These are phyloP conservation scores for Ophthalmolycus amberensis DNA, from an alignment of 2,113 vertebrate species.

Conservation along the genomic window DNA sequence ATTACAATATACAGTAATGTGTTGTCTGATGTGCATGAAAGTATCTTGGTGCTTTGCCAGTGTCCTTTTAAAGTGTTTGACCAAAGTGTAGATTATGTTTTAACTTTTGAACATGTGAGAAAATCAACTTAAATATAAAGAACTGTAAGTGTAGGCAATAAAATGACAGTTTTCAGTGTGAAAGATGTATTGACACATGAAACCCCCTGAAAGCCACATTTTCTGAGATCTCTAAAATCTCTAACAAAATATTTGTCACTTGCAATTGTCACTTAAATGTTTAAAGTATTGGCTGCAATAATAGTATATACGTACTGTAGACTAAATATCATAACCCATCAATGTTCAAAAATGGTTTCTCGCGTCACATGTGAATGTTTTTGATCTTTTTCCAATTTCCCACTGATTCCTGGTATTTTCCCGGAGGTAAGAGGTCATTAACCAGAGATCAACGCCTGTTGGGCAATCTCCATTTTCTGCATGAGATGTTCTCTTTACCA, in stretches of 20 bases:
- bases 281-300: not conserved
- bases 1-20: not conserved
- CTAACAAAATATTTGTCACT: not conserved
- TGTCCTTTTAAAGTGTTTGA: not conserved
- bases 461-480: too few relatives aligned
- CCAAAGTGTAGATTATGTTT: not conserved
- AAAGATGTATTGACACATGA: not conserved
- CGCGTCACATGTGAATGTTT: too few relatives aligned
- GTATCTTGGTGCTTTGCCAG: not conserved
- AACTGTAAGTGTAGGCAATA: not conserved
- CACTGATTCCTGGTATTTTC: too few relatives aligned
- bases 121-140: not conserved
- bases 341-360: too few relatives aligned
- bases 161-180: not conserved
- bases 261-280: not conserved
- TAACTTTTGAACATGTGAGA: not conserved
- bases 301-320: too few relatives aligned
- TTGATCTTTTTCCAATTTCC: too few relatives aligned
- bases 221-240: too few relatives aligned
- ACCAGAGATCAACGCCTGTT: too few relatives aligned
- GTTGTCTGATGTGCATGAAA: not conserved
- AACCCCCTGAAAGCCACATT: too few relatives aligned
- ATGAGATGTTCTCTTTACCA: too few relatives aligned
- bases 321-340: too few relatives aligned
- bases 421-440: too few relatives aligned